Base-by-base conservation (phyloP, 1,140 invertebrate genomes). In the Pseudomyrmex cubaensis region DNA sequence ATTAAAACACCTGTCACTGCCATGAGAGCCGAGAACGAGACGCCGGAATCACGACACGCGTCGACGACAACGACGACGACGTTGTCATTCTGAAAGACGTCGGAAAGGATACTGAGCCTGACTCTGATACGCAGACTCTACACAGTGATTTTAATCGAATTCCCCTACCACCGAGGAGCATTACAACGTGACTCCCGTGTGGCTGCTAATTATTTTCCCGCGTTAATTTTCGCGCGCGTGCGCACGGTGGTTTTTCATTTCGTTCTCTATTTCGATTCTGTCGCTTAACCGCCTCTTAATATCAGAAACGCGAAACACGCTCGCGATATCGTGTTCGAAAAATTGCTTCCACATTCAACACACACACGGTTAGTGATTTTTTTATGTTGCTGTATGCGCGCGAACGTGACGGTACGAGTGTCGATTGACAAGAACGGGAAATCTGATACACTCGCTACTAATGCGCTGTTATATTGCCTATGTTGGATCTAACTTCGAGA, bases 51-150 rank as follows among this genome's bases (percentile, higher is more conserved):
- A 12, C 48, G 59, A 57, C 56, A 44, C 59, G 66, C 25, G 59
- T 50, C 56, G 52, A 10, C 66, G 56, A 69, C 74, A 70, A 35
- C 3, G 35, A 80, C 76, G 20, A 52, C 44, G 44, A 25, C 73
- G 78, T 67, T 88, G 72, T 88, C 87, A 88, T 88, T 80, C 76
- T 88, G 86, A 66, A 78, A 85, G 73, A 85, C 83, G 67, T 22
- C 86, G 63, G 63, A 75, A 52, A 83, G 62, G 86, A 88, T 88
- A 88, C 87, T 88, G 87, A 88, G 77, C 73, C 44, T 59, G 66
- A 48, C 57, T 62, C 56, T 80, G 86, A 84, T 85, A 82, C 83
- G 61, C 46, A 57, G 52, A 82, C 77, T 63, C 73, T 83, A 69
- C 77, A n/a, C 57, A n/a, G 73, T 50, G 73, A 85, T 88, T 88